phyloP scores from a whole-genome alignment of 2,113 vertebrate species.

The Istiophorus platypterus region DNA sequence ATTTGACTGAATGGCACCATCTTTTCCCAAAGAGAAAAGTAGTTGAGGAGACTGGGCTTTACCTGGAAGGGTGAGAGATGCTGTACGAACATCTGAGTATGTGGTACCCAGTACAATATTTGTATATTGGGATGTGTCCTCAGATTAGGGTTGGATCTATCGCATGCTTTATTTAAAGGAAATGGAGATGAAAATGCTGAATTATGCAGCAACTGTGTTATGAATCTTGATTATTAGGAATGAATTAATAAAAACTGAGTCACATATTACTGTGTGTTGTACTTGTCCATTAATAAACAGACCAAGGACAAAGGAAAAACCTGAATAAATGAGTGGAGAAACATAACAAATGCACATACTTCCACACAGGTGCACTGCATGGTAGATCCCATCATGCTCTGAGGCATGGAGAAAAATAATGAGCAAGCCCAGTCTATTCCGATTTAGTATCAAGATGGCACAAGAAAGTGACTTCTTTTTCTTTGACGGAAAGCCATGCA shows the following conservation, averaged over 20 bases:
- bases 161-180: no score
- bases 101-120: background rate
- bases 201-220: conserved; percentile 35
- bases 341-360: no score
- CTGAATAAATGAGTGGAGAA: no score
- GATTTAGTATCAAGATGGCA: no score
- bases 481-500: no score
- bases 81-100: background rate
- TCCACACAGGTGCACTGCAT: no score
- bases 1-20: conserved; percentile 7
- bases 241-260: conserved; percentile 31
- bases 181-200: conserved; percentile 23
- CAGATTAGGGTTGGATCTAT: background rate
- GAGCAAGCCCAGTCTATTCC: no score
- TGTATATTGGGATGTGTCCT: background rate
- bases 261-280: background rate
- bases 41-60: conserved; percentile 29
- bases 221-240: conserved; percentile 40
- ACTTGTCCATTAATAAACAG: background rate
- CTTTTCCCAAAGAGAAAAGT: conserved; percentile 28
- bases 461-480: no score
- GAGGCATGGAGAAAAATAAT: no score
- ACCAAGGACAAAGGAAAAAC: no score
- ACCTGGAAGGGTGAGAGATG: background rate
- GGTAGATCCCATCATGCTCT: no score